Base-by-base conservation (phyloP, 2,797 vertebrate species). In the Neosalanx taihuensis region DNA sequence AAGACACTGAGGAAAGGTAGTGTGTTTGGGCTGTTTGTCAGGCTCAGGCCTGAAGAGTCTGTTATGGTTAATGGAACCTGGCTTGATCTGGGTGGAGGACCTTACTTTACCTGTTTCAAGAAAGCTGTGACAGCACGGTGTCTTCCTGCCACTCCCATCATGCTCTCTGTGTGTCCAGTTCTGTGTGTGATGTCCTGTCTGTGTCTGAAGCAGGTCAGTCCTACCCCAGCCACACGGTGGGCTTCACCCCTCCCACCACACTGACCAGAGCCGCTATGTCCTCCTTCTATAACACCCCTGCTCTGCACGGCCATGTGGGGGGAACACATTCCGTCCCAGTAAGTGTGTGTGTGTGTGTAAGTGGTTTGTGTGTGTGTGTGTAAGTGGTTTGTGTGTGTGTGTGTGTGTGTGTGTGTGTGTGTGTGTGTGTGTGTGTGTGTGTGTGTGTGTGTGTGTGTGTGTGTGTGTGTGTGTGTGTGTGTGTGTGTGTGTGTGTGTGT, bases 181-280 rank as follows among this genome's bases (percentile, higher is more conserved):
- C 41, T 30, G 10, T 5, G 2, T 61, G 10, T 61, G 59, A 18
- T 61, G 7, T 4, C 59, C 59, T 29, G 59, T 26, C 59, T 29
- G 15, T 37, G 15, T 65, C 3, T 59, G 35, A 83, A 80, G 20
- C 85, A 99, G 98, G 98, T 90, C 93, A 99, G 37, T 97, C 97
- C 7, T 99, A 98, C 85, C 94, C 94, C 84, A 94, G 94, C 90
- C 98, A 99, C 90, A 96, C 95, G 17, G 96, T 99, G 84, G 98
- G 97, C 76, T 99, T 99, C 89, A 99, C 97, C 3, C 98, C 98
- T 66, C 97, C 98, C 49, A 93, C 97, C 62, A 98, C 97, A 33
- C 90, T 99, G 90, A 98, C 96, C 83, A 93, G 98, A 94, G 96
- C 96, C 33, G 96, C 94, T 87, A 95, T 98, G 88, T 96, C 97